Conservation (phyloP, 2,888 invertebrate species). For the Agrotis clavis region DNA sequence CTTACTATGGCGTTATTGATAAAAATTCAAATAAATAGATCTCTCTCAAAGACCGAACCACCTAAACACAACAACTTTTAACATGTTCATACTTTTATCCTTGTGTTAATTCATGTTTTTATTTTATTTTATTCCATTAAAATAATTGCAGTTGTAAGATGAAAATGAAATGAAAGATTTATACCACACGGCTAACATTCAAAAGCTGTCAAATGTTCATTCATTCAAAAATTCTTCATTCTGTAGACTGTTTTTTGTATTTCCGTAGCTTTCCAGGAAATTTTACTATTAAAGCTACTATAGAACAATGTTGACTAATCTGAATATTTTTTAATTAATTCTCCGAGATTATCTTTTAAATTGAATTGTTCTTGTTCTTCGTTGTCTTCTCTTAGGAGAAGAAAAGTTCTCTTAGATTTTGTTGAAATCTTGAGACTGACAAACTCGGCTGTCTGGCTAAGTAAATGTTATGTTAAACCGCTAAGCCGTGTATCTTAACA, state of each 20-base stretch:
- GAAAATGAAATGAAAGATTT: conserved; percentile 20
- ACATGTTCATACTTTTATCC: not conserved
- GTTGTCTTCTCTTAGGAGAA: not conserved
- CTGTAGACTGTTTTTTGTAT: conserved; percentile 6
- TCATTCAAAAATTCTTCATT: conserved; percentile 15
- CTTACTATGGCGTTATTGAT: too few relatives aligned
- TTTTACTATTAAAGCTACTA: not conserved
- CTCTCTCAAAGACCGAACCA: not conserved
- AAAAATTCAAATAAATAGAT: too few relatives aligned
- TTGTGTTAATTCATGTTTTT: not conserved
- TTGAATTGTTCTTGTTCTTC: not conserved
- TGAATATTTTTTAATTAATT: conserved; percentile 11
- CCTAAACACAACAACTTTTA: not conserved
- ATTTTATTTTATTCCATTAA: conserved; percentile 25
- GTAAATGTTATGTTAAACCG: not conserved
- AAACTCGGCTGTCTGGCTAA: not conserved
- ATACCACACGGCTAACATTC: conserved; percentile 19
- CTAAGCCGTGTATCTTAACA: not conserved
- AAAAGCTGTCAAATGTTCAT: conserved; percentile 11
- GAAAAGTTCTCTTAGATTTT: conserved; percentile 1
- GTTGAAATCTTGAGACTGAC: not conserved
- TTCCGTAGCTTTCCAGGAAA: not conserved
- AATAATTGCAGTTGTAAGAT: conserved; percentile 9
- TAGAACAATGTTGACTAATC: conserved; percentile 5
- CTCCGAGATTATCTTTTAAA: not conserved